phyloP scores from a whole-genome alignment of 2,888 invertebrate species.

The Arctia plantaginis region DNA sequence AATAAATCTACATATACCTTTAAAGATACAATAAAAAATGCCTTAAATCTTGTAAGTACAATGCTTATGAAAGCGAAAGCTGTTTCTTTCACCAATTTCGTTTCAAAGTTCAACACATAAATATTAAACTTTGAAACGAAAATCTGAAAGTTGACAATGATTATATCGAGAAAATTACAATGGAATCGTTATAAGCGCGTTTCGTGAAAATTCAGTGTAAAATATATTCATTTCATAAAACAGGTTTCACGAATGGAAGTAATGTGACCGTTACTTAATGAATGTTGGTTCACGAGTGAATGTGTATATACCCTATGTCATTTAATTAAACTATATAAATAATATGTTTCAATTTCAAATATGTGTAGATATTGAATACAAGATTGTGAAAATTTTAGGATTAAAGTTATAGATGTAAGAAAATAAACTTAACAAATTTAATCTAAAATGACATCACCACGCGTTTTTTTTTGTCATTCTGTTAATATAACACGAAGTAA shows the following conservation, averaged over 20 bases:
- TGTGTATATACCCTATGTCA: neutral
- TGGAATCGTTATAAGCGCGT: slow-evolving; percentile 11
- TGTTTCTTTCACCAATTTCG: slow-evolving; percentile 22
- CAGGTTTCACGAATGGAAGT: slow-evolving; percentile 4
- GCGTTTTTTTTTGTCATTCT: neutral
- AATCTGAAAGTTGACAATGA: slow-evolving; percentile 22
- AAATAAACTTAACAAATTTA: slow-evolving; percentile 12
- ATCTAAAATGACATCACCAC: slow-evolving; percentile 14
- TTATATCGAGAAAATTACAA: slow-evolving; percentile 18
- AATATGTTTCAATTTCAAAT: neutral
- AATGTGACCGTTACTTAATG: neutral
- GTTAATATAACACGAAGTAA: neutral
- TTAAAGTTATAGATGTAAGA: slow-evolving; percentile 13
- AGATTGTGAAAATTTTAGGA: slow-evolving; percentile 12
- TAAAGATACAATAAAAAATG: neutral
- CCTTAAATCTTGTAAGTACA: slow-evolving; percentile 2
- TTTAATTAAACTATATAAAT: neutral
- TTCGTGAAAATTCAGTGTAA: slow-evolving; percentile 10
- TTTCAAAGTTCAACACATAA: slow-evolving; percentile 22
- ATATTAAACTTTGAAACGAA: slow-evolving; percentile 24
- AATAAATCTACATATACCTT: neutral
- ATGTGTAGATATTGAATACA: neutral
- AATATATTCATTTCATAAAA: slow-evolving; percentile 10
- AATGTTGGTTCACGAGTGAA: neutral
- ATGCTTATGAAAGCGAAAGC: slow-evolving; percentile 9